Base-by-base conservation (phyloP, 2,888 invertebrate genomes). In the Hydrotaea diabolus region DNA sequence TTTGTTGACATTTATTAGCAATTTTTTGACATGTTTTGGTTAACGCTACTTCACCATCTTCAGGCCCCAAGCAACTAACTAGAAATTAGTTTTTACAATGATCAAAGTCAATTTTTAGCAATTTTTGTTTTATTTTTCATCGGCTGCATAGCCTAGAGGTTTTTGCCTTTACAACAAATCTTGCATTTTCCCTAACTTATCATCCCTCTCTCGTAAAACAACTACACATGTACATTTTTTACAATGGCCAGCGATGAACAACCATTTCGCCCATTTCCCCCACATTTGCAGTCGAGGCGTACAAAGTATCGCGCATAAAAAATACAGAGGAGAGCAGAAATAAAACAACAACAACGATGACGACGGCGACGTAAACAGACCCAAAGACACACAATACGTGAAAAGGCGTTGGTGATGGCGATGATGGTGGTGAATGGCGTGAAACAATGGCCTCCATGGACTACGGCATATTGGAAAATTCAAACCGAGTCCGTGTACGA, bases 371-470 rank as follows among this genome's bases (percentile, higher is more conserved):
- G n/a, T n/a, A n/a, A 31, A 69, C 69, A 46, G 13, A 19, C 23
- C 26, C 59, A 59, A 59, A 59, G 59, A 59, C 59, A 59, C 55
- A 59, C 23, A 59, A 59, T 59, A 59, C 23, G 59, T 59, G 59
- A 26, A 15, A 31, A 62, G 62, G 62, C 26, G 59, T 59, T 59
- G 59, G n/a, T 62, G 43, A 43, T 15, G 43, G 43, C 26, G 59
- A 59, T 59, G 59, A n/a, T 31, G 62, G 31, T n/a, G n/a, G 49
- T 49, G 66, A 39, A 59, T 73, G 57, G 39, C 17, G 59, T 7
- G 19, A 43, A 46, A 43, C 69, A 69, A 43, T 69, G 69, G 46
- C 69, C 66, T 66, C 69, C 69, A 62, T 23, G 43, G 15, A 15
- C 46, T 31, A n/a, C 7, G 15, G 23, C 23, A 21, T 39, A 21